phyloP scores from a whole-genome alignment of 2,113 vertebrate genomes.

The Bagarius yarrelli region DNA sequence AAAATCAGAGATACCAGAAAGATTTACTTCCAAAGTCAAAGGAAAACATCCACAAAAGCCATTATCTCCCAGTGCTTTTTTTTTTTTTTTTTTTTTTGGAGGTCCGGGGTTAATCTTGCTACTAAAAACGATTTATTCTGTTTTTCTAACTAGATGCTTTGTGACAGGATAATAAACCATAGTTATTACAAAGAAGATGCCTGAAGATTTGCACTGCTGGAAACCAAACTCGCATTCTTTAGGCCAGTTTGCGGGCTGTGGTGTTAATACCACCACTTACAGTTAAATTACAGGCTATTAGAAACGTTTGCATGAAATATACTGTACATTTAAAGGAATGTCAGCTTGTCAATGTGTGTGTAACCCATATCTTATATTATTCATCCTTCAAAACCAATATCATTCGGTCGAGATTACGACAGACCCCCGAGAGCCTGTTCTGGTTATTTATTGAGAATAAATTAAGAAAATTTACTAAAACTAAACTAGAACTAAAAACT shows the following conservation, averaged over 20 bases:
- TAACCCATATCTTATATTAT: neutral
- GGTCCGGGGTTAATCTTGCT: conserved; percentile 51
- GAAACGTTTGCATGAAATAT: neutral
- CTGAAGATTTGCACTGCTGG: conserved; percentile 8
- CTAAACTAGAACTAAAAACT: no score
- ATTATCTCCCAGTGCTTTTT: conserved; percentile 49
- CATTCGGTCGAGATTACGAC: no score
- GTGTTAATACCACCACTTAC: neutral
- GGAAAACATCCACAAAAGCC: conserved; percentile 27
- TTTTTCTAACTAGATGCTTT: conserved; percentile 7
- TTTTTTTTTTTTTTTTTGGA: conserved; percentile 28
- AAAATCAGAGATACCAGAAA: conserved; percentile 29
- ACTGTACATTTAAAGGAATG: neutral
- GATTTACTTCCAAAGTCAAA: conserved; percentile 42
- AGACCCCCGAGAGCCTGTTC: neutral
- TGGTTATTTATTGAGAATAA: no score
- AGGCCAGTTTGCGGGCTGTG: neutral
- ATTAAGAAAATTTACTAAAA: no score
- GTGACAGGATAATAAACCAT: neutral
- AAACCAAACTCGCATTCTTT: neutral
- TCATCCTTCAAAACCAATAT: neutral
- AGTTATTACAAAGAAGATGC: neutral
- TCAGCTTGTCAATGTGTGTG: neutral
- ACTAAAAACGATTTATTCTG: conserved; percentile 37
- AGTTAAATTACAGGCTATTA: neutral